Conservation (phyloP, 1,140 invertebrate species). For the Coptotermes formosanus region DNA sequence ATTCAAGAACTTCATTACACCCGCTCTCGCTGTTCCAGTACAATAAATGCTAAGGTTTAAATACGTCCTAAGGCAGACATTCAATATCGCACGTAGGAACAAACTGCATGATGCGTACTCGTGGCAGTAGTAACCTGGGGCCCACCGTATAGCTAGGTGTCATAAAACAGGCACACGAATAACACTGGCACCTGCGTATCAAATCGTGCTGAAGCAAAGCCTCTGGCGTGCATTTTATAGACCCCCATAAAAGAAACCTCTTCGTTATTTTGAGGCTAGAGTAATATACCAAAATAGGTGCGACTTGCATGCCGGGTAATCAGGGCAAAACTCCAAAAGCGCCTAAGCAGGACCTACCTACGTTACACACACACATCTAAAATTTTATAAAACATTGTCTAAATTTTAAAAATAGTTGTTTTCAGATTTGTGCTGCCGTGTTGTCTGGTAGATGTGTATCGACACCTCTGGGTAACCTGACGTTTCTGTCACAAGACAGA, state of each 20-base stretch:
- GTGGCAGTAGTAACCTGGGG: background rate
- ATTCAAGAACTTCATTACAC: background rate
- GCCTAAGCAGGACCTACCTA: too few species aligned
- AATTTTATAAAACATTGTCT: too few species aligned
- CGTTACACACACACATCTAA: too few species aligned
- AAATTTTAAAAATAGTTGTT: too few species aligned
- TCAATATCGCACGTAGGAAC: background rate
- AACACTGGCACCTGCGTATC: background rate
- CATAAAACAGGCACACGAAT: background rate
- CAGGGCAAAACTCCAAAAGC: too few species aligned
- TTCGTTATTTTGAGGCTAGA: background rate
- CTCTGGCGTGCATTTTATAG: background rate
- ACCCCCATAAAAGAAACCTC: background rate
- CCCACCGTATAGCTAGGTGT: background rate
- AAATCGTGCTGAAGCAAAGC: background rate
- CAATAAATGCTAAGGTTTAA: background rate
- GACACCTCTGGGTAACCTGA: too few species aligned
- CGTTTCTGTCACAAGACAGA: too few species aligned
- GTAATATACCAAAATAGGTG: background rate
- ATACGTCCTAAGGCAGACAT: background rate
- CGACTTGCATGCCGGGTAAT: too few species aligned
- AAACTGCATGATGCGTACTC: background rate
- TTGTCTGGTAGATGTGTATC: too few species aligned
- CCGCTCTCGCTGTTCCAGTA: background rate
- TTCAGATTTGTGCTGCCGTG: too few species aligned